Evolutionary conservation across 2,113 vertebrate genomes (phyloP).

Genomic region (Dromas ardeola): DNA sequence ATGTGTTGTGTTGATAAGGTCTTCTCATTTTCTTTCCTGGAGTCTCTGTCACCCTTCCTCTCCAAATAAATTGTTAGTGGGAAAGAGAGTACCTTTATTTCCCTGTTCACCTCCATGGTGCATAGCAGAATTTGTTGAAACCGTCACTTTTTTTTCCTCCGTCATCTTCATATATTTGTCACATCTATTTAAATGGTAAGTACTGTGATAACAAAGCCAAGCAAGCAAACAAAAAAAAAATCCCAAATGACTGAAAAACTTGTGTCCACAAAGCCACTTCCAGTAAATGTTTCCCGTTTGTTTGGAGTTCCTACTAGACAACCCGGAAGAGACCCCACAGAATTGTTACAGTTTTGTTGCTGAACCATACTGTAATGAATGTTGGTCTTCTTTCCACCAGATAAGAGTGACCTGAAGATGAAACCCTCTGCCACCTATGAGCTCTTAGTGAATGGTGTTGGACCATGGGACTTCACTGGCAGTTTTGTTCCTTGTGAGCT

Average conservation of each 20-base stretch:
- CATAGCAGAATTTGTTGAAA: background rate
- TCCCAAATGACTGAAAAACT: background rate
- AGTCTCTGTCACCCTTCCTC: background rate
- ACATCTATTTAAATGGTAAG: background rate
- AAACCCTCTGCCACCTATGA: slow-evolving; percentile 59
- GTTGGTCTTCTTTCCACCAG: background rate
- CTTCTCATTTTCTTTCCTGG: background rate
- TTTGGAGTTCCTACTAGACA: background rate
- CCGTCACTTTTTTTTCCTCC: background rate
- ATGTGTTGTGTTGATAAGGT: background rate
- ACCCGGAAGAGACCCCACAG: background rate
- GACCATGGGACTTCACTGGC: slow-evolving; percentile 69
- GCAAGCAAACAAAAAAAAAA: background rate
- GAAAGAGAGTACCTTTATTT: background rate
- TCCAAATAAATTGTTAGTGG: background rate
- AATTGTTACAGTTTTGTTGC: background rate
- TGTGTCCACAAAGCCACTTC: background rate
- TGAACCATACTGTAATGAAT: background rate
- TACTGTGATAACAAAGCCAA: background rate
- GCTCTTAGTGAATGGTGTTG: slow-evolving; percentile 65
- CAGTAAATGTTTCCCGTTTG: background rate
- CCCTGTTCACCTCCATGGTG: background rate
- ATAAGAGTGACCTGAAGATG: slow-evolving; percentile 32
- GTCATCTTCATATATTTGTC: background rate
- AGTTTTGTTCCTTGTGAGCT: slow-evolving; percentile 72